phyloP scores from a whole-genome alignment of 2,113 vertebrate species.

The Sylvia atricapilla region DNA sequence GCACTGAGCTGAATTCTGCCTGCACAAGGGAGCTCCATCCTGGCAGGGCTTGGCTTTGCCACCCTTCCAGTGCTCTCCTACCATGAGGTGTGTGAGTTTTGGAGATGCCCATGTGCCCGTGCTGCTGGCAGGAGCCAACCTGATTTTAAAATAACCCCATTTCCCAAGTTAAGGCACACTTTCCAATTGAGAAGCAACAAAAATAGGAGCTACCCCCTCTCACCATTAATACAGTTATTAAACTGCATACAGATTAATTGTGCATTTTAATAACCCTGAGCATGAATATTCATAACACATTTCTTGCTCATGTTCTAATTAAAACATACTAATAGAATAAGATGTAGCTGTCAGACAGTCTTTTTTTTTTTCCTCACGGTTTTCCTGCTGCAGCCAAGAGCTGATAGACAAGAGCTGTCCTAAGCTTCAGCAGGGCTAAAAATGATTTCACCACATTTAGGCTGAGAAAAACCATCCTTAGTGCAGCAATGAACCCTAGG shows the following conservation, averaged over 20 bases:
- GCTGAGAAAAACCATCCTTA: background rate
- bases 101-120: background rate
- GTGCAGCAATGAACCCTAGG: rapidly evolving
- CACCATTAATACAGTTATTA: constrained; percentile 68
- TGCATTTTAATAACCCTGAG: constrained; percentile 69
- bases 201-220: constrained; percentile 23
- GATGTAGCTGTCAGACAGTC: constrained; percentile 22
- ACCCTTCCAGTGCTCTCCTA: rapidly evolving
- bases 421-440: background rate
- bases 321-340: constrained; percentile 72
- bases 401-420: background rate
- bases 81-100: rapidly evolving
- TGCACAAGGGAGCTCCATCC: background rate
- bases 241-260: constrained; percentile 63
- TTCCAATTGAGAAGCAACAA: background rate
- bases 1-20: background rate
- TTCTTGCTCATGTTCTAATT: constrained; percentile 65
- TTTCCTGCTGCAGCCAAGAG: background rate
- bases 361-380: background rate
- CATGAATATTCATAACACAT: constrained; percentile 75
- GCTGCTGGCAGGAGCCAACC: background rate
- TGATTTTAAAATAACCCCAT: background rate
- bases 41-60: background rate
- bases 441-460: background rate
- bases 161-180: background rate